A percentile compares a stretch with the other conserved stretches of the same genome.
phyloP scores from a whole-genome alignment of 2,888 invertebrate species.

The Pecten maximus region DNA sequence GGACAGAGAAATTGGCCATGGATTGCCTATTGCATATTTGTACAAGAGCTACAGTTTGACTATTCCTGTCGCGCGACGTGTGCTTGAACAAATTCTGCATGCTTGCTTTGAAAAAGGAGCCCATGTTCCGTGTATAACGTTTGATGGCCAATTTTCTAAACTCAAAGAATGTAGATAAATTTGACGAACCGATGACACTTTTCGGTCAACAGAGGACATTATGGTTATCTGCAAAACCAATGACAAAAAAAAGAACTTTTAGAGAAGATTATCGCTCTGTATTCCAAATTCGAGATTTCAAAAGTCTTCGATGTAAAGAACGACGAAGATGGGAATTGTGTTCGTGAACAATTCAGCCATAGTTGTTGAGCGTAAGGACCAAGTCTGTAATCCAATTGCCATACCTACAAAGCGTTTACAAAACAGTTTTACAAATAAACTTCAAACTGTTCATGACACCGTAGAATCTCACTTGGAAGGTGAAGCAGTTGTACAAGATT shows the following conservation, averaged over 20 bases:
- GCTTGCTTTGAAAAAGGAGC: conserved; percentile 37
- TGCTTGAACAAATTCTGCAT: conserved; percentile 40
- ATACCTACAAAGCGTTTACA: too few relatives aligned
- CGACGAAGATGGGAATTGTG: neutral
- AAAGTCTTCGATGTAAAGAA: neutral
- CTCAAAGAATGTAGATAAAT: conserved; percentile 37
- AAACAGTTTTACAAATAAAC: too few relatives aligned
- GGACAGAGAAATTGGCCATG: conserved; percentile 46
- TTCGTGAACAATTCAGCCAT: too few relatives aligned
- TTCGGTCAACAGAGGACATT: conserved; percentile 38
- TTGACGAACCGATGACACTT: conserved; percentile 36
- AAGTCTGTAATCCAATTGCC: too few relatives aligned
- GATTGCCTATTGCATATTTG: conserved; percentile 46
- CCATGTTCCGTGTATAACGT: conserved; percentile 45
- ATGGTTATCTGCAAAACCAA: conserved; percentile 28
- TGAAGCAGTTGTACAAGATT: too few relatives aligned
- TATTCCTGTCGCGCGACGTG: conserved; percentile 31
- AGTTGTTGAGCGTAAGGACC: too few relatives aligned
- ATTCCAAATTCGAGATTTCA: conserved; percentile 3
- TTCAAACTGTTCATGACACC: too few relatives aligned
- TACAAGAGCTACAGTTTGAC: conserved; percentile 49
- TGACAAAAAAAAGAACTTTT: conserved; percentile 44
- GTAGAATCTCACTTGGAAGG: too few relatives aligned
- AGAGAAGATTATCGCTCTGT: neutral
- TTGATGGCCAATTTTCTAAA: conserved; percentile 49